Evolutionary conservation across 2,888 invertebrate species (phyloP).

Genomic region (Philereme vetulata): DNA sequence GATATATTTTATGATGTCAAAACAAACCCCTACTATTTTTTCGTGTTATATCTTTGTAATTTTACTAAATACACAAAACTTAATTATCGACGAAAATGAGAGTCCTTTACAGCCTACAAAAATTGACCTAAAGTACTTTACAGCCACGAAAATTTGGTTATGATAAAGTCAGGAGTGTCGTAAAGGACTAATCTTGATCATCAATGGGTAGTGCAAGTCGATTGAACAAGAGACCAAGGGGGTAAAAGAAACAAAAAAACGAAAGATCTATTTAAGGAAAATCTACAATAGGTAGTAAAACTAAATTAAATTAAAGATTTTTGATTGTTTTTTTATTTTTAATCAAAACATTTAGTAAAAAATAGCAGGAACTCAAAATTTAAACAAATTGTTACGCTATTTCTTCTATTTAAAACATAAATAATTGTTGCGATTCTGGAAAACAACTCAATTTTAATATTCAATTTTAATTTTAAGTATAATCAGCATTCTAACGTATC

Average conservation of each 20-base stretch:
- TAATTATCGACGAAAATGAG: conserved; percentile 13
- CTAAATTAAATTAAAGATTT: conserved; percentile 4
- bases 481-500: no score
- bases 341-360: conserved; percentile 1
- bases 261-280: conserved; percentile 6
- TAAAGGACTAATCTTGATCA: conserved; percentile 7
- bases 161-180: conserved; percentile 5
- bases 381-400: no score
- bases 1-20: no score
- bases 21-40: conserved; percentile 12
- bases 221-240: conserved; percentile 4
- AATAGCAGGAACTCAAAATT: no score
- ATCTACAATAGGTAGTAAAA: conserved; percentile 8
- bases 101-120: conserved; percentile 12
- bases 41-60: conserved; percentile 12
- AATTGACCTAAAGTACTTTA: conserved; percentile 5
- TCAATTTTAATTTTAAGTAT: no score
- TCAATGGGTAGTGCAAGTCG: conserved; percentile 5
- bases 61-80: conserved; percentile 10
- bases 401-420: no score
- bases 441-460: no score
- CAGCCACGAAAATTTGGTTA: conserved; percentile 6
- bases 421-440: no score
- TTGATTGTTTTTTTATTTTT: conserved; percentile 2
- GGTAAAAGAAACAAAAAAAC: conserved; percentile 3